Percentiles rank a stretch among this genome's conserved stretches.
Conservation (phyloP, 2,888 invertebrate species). For the Atethmia centrago region DNA sequence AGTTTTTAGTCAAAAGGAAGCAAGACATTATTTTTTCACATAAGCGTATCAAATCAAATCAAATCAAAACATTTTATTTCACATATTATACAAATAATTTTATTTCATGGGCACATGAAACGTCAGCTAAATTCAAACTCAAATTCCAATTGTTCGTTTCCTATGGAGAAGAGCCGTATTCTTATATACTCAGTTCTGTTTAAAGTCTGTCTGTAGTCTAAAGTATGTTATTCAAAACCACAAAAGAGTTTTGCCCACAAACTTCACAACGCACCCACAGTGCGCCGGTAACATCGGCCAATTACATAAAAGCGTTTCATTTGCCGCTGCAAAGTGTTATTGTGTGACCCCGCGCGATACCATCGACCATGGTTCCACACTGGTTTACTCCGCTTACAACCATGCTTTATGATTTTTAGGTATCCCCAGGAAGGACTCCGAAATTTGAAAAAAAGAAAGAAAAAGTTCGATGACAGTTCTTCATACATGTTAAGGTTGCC, state of each 20-base stretch:
- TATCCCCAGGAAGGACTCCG: neutral
- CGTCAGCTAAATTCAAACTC: no score
- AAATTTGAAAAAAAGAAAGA: neutral
- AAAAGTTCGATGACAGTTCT: neutral
- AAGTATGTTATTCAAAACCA: neutral
- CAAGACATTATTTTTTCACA: no score
- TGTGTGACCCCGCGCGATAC: constrained; percentile 83
- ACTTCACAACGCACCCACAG: constrained; percentile 58
- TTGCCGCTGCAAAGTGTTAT: constrained; percentile 83
- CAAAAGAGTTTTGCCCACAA: constrained; percentile 25
- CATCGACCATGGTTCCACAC: constrained; percentile 70
- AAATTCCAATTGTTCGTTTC: no score
- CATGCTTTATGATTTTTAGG: neutral
- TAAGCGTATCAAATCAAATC: no score
- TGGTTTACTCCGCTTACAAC: constrained; percentile 58
- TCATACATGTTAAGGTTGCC: neutral
- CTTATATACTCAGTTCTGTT: no score
- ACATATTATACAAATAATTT: no score
- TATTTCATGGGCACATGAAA: no score
- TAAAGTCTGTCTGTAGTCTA: no score
- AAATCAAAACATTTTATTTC: no score
- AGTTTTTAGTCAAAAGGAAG: no score
- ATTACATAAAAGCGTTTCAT: constrained; percentile 85
- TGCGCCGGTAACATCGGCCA: constrained; percentile 76
- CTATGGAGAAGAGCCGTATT: no score